Base-by-base conservation (phyloP, 2,888 invertebrate species). In the Caenorhabditis macrosperma region DNA sequence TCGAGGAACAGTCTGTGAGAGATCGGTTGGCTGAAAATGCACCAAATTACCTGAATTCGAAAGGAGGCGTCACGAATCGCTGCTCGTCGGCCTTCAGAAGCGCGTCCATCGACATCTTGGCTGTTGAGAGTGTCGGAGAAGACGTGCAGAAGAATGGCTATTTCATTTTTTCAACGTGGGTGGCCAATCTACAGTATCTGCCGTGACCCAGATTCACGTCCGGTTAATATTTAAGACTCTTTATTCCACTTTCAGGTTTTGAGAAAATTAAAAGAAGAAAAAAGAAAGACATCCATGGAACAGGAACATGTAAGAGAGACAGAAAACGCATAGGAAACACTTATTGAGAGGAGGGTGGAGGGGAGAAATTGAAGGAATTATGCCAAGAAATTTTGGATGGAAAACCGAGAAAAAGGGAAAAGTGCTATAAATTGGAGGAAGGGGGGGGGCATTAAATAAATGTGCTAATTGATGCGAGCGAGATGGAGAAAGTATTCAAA, bases 31-130 rank as follows among this genome's bases (percentile, higher is more conserved):
- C n/a, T 24, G 9, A 5, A 20, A 20, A 15, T 15, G 1, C 2
- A 4, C 7, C 7, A 17, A 20, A 26, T 38, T 7, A 81, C 78
- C 68, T 59, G 28, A 88, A 75, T 41, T 55, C 60, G 30, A 88
- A 74, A 0, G 76, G 66, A 9, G 79, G 60, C 4, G 86, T 84
- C n/a, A 87, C 81, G 69, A 82, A 87, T 20, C 77, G 63, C 30
- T 81, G 76, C 46, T 82, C 77, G 26, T 83, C 77, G 15, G 85
- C 78, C 46, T 75, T 63, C 41, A 84, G 75, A 20, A 87, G 44
- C n/a, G n/a, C n/a, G n/a, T n/a, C n/a, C 33, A 38, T 12, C 15
- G 38, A 12, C 6, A 38, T 5, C 15, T 5, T 15, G 2, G 38
- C 38, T 12, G 38, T n/a, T n/a, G 12, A 38, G 38, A 38, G 38